Evolutionary conservation across 2,888 invertebrate genomes (phyloP), one percentile per base, ranked within the genome.

Genomic region (Leptinotarsa tumamoca): DNA sequence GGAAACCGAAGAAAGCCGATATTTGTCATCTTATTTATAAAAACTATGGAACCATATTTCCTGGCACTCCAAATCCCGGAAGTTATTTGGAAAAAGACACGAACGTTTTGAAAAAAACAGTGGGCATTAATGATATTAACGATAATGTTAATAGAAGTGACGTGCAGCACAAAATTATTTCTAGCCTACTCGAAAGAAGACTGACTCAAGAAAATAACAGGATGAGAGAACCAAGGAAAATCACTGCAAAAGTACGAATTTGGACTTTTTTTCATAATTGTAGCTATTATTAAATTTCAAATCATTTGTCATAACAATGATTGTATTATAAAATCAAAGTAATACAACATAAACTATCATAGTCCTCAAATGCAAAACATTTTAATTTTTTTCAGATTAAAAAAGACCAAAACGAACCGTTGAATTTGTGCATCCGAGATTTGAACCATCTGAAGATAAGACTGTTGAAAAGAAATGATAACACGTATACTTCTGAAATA

Each of bases 1-100:
- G 96, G 21, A 97, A 97, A 85, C 97, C 96, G 0, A 96, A 96
- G 86, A 96, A 97, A 87, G 96, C 96, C 0, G 96, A 96, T 85
- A 97, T 97, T 80, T 96, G 96, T 81, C 96, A 96, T 85, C 89
- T 96, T 63, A 96, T 96, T 81, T 96, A 96, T 85, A 96, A 96
- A 86, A 96, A 96, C 87, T 96, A 96, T 86, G 96, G 96, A 4
- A 96, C 95, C 0, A 95, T 96, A 17, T 92, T 95, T 69, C 95
- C 95, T 0, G 94, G 94, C 0, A 94, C 94, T 13, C 94, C 94
- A 0, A 90, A 90, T 18, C 88, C 90, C 0, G 90, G 90, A 51
- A 90, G 90, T 66, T 89, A 90, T 71, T 81, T 87, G 4, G 91
- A 90, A 56, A 90, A 91, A 58, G 88, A 89, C 56, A 78, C 71